Conservation (phyloP, 2,113 vertebrate species). For the Seriola rivoliana region DNA sequence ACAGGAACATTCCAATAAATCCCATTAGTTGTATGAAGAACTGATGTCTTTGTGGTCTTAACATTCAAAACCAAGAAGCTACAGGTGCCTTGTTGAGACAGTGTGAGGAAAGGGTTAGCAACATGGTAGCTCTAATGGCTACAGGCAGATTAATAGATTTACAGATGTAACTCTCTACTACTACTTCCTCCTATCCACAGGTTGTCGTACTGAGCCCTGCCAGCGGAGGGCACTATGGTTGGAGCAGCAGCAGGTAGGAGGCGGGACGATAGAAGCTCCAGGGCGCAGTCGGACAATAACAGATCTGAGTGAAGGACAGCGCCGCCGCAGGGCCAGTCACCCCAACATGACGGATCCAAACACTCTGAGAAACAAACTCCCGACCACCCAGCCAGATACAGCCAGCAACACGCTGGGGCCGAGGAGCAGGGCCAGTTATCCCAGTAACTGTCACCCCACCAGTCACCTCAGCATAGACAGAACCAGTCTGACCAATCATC, state of each 20-base stretch:
- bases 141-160: neutral
- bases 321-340: conserved; percentile 76
- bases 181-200: conserved; percentile 36
- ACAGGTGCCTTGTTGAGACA: neutral
- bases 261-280: conserved; percentile 48
- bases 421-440: conserved; percentile 71
- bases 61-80: no score
- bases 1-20: no score
- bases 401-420: conserved; percentile 36
- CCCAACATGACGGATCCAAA: conserved; percentile 54
- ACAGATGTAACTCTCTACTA: neutral
- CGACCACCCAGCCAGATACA: conserved; percentile 26
- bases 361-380: neutral
- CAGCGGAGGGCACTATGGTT: conserved; percentile 78
- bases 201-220: conserved; percentile 81
- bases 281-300: conserved; percentile 72
- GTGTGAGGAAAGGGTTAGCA: neutral
- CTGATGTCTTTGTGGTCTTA: no score
- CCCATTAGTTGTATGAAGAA: neutral
- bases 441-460: conserved; percentile 60
- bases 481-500: conserved; percentile 49
- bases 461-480: conserved; percentile 62
- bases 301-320: conserved; percentile 65
- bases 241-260: conserved; percentile 65
- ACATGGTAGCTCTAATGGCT: neutral